phyloP scores from a whole-genome alignment of 2,888 invertebrate genomes.

The Tuberolachnus salignus region DNA sequence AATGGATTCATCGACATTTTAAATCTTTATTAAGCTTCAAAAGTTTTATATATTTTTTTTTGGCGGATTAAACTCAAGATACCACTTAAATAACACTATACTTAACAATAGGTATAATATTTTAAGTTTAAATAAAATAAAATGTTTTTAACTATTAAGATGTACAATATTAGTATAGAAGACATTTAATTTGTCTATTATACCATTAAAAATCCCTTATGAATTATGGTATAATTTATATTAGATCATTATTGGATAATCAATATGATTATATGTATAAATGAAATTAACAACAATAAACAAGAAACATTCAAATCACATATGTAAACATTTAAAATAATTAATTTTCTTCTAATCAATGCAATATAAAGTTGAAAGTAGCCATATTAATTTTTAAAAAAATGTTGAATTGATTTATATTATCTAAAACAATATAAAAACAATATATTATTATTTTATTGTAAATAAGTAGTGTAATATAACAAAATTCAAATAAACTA shows the following conservation, averaged over 20 bases:
- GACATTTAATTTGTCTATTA: conserved; percentile 27
- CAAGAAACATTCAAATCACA: conserved; percentile 7
- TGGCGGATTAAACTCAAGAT: no score
- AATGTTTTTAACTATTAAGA: no score
- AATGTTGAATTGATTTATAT: conserved; percentile 1
- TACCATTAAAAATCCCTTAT: conserved; percentile 2
- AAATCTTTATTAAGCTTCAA: no score
- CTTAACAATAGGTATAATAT: no score
- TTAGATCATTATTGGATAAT: background rate
- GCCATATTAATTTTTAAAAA: background rate
- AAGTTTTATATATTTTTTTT: no score
- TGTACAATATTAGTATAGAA: conserved; percentile 19
- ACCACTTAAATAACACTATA: no score
- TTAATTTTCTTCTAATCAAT: background rate
- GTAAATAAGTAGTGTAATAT: no score
- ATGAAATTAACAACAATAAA: background rate
- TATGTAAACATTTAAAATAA: background rate
- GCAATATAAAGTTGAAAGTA: conserved; percentile 4
- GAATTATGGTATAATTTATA: conserved; percentile 1
- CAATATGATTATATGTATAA: conserved; percentile 14
- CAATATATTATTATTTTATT: background rate
- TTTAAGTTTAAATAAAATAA: no score
- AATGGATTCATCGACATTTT: no score
- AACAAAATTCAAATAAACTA: no score
- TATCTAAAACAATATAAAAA: conserved; percentile 22